These are phyloP conservation scores for Darevskia mixta DNA, from an alignment of 2,797 vertebrate species.

Conservation along the genomic window DNA sequence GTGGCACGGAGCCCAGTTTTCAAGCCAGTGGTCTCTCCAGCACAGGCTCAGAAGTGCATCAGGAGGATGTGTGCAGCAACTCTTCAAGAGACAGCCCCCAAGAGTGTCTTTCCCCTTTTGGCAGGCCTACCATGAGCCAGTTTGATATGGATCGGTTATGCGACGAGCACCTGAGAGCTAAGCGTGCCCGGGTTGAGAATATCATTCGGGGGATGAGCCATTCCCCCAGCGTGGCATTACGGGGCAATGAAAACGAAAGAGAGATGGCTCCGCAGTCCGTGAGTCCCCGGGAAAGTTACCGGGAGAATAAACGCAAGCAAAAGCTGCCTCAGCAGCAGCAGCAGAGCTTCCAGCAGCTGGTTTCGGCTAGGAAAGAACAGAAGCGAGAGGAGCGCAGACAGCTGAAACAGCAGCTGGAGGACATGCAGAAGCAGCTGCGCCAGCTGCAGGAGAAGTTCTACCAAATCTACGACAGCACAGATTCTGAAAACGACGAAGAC, in stretches of 20 bases:
- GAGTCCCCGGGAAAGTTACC: constrained; percentile 93
- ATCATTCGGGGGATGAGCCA: constrained; percentile 99
- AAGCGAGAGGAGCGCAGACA: constrained; percentile 96
- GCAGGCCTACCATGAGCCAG: constrained; percentile 91
- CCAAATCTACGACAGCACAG: constrained; percentile 98
- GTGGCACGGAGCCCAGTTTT: constrained; percentile 92
- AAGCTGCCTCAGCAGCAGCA: constrained; percentile 98
- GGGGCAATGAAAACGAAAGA: constrained; percentile 89
- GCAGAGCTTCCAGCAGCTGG: constrained; percentile 98
- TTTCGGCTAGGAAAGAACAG: constrained; percentile 95
- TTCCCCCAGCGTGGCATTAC: constrained; percentile 91
- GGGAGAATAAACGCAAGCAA: constrained; percentile 99
- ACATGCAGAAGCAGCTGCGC: constrained; percentile 99
- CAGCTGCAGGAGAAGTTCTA: constrained; percentile 99
- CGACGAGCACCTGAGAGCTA: constrained; percentile 97
- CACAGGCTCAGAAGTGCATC: constrained; percentile 93
- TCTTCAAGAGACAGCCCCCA: constrained; percentile 98
- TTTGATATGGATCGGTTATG: constrained; percentile 96
- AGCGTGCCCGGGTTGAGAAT: constrained; percentile 97
- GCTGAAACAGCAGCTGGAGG: constrained; percentile 98
- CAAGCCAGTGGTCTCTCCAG: constrained; percentile 95
- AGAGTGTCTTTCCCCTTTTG: constrained; percentile 96
- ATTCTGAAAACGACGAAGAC: constrained; percentile 95
- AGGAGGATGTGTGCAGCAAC: constrained; percentile 98
- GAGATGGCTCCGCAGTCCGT: constrained; percentile 90